Conservation (phyloP, 2,888 invertebrate genomes). For the Eupsilia transversa region DNA sequence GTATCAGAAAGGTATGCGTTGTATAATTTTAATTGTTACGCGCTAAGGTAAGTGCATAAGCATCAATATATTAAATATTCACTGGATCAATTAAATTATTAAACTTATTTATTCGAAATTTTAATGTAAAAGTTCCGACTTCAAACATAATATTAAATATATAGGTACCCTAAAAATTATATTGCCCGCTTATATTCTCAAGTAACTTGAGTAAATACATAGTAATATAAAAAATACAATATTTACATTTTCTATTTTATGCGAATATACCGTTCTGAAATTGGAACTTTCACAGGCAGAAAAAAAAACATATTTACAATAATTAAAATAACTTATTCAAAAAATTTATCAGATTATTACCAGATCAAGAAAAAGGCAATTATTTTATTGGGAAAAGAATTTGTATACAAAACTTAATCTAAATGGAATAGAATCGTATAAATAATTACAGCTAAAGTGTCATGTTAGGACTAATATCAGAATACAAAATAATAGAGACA, state of each 20-base stretch:
- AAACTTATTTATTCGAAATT: constrained; percentile 64
- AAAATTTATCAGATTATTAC: constrained; percentile 48
- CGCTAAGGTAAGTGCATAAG: constrained; percentile 67
- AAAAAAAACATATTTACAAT: constrained; percentile 65
- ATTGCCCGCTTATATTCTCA: constrained; percentile 75
- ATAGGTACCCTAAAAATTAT: constrained; percentile 68
- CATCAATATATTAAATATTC: constrained; percentile 83
- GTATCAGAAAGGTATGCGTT: constrained; percentile 3
- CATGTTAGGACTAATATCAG: constrained; percentile 68
- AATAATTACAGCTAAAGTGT: constrained; percentile 70
- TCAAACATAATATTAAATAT: constrained; percentile 69
- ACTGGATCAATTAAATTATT: constrained; percentile 73
- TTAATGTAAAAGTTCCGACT: constrained; percentile 75
- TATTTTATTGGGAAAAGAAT: constrained; percentile 33
- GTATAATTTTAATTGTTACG: constrained; percentile 55
- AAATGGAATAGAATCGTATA: constrained; percentile 69
- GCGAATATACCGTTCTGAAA: constrained; percentile 63
- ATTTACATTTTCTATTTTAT: constrained; percentile 79
- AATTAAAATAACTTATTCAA: constrained; percentile 60
- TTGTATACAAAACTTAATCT: constrained; percentile 62
- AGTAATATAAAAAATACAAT: constrained; percentile 79
- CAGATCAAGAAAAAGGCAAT: constrained; percentile 49
- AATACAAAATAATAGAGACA: constrained; percentile 50
- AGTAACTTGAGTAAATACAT: constrained; percentile 78
- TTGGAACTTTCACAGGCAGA: constrained; percentile 66